Evolutionary conservation across 2,888 invertebrate species (phyloP).

Genomic region (Silvanus unidentatus): DNA sequence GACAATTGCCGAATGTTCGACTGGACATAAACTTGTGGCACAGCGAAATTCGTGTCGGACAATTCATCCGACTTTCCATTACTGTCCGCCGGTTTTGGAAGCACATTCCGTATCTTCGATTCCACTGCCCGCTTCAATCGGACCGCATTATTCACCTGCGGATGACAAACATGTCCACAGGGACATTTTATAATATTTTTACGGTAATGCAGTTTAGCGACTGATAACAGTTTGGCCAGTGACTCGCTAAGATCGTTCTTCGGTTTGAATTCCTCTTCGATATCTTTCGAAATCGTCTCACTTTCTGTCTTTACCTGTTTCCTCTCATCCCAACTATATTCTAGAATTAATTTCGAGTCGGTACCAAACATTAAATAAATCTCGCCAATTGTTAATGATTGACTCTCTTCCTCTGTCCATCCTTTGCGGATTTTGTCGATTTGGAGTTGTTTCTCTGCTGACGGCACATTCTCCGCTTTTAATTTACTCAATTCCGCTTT

Average conservation of each 20-base stretch:
- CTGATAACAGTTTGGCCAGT: conserved; percentile 51
- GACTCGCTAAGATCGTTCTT: conserved; percentile 37
- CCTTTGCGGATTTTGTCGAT: conserved; percentile 56
- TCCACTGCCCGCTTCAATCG: conserved; percentile 23
- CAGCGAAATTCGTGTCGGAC: conserved; percentile 12
- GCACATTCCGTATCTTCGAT: conserved; percentile 20
- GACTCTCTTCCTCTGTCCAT: conserved; percentile 73
- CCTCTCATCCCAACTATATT: conserved; percentile 70
- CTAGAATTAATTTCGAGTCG: conserved; percentile 67
- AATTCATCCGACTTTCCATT: conserved; percentile 18
- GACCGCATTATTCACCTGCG: conserved; percentile 17
- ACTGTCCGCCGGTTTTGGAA: conserved; percentile 18
- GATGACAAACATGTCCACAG: conserved; percentile 54
- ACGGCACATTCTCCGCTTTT: too few relatives aligned
- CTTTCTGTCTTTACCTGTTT: conserved; percentile 7
- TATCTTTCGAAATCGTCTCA: not conserved
- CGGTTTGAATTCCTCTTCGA: conserved; percentile 12
- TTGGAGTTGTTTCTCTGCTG: conserved; percentile 17
- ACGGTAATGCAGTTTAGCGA: conserved; percentile 48
- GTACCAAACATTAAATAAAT: conserved; percentile 79
- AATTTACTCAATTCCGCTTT: not conserved
- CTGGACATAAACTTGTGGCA: conserved; percentile 15
- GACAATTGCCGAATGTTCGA: conserved; percentile 34
- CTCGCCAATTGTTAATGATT: conserved; percentile 81
- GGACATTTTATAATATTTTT: conserved; percentile 47